Base-by-base conservation (phyloP, 2,888 invertebrate genomes). In the Corbicula japonica region DNA sequence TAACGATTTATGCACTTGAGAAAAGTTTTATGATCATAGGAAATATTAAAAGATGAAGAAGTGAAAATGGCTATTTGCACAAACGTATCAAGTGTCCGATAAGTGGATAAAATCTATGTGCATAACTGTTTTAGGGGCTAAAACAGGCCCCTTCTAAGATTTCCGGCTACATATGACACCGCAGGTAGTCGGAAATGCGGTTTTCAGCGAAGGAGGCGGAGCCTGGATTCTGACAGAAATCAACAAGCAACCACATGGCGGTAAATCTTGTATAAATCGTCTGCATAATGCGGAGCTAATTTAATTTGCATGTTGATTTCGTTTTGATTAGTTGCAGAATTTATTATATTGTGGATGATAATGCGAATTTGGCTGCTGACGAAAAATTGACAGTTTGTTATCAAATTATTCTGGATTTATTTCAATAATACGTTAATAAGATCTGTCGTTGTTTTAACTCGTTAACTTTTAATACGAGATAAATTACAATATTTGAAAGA, bases 291-390 rank as follows among this genome's bases (percentile, higher is more conserved):
- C 41, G 69, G 35, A 32, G 48, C 69, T 83, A 83, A 83, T 83
- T 83, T 79, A 83, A 83, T 83, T 83, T 83, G 73, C 73, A 79
- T 83, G 82, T 83, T 70, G 82, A 83, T 70, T 78, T 73, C 77
- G 32, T 26, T 75, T 76, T 80, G 80, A 80, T 80, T 79, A 71
- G 68, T 65, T 41, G 62, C 52, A 68, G 71, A 71, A 75, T 78
- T 73, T 74, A 78, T 74, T 74, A 68, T 48, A 41, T 60, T 34
- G 48, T n/a, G n/a, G 18, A 38, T 35, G 70, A 71, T 71, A 70
- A 71, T 65, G 58, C 58, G 28, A 30, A 44, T 23, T 54, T 21
- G 32, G 38, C 41, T 52, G 38, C 60, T 69, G 30, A 32, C 44
- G 54, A 48, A 63, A 69, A 52, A 76, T 61, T 72, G 80, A 56